Conservation (phyloP, 2,888 invertebrate species). For the Agonum fuliginosum region DNA sequence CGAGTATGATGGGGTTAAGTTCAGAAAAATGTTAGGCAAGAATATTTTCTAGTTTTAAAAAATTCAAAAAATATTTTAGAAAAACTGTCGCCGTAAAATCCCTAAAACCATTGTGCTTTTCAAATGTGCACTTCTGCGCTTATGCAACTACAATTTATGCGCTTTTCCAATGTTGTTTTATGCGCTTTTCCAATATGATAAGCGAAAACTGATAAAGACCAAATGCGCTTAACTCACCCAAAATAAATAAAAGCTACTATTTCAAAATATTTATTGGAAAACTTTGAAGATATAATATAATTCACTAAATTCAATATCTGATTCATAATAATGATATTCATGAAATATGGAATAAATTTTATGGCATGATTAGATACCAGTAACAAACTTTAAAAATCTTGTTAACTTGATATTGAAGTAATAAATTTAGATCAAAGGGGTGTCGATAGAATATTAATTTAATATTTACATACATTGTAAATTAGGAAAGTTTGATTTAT, state of each 20-base stretch:
- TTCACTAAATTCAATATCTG: constrained; percentile 19
- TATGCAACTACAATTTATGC: no score
- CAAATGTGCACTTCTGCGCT: no score
- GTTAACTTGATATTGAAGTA: constrained; percentile 36
- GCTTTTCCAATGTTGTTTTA: no score
- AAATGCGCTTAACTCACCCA: no score
- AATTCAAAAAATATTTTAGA: no score
- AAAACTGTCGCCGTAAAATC: no score
- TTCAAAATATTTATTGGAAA: constrained; percentile 27
- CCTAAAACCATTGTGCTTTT: no score
- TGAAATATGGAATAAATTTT: constrained; percentile 20
- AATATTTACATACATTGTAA: neutral
- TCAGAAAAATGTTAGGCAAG: no score
- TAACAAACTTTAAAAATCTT: constrained; percentile 37
- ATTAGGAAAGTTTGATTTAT: neutral
- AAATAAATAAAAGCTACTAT: constrained; percentile 5
- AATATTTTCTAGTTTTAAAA: no score
- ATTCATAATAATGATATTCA: constrained; percentile 30
- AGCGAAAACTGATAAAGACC: no score
- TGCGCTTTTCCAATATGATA: no score
- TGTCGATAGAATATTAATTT: constrained; percentile 35
- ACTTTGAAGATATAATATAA: neutral
- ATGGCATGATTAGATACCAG: constrained; percentile 11
- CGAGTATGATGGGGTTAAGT: no score
- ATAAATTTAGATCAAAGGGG: constrained; percentile 46